Base-by-base conservation (phyloP, 2,797 vertebrate genomes). In the Peromyscus eremicus region DNA sequence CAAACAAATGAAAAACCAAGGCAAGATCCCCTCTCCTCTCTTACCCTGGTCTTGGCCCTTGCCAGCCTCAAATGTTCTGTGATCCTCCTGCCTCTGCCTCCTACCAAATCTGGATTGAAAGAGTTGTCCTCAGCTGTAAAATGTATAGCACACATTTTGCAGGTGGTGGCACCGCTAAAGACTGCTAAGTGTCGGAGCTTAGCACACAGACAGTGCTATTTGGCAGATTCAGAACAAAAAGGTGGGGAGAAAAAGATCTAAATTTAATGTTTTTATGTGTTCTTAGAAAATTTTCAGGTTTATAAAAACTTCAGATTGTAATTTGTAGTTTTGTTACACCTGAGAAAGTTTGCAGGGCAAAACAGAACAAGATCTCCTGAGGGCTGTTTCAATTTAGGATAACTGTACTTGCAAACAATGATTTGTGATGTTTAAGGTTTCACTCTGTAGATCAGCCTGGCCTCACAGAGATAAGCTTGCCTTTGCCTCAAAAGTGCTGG, bases 201-300 rank as follows among this genome's bases (percentile, higher is more conserved):
- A 25, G 49, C 71, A 64, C 23, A 62, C 71, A 66, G 49, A 57
- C 52, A 83, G 80, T 92, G 92, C 92, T 82, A 9, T 46, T 89
- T 91, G 94, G 85, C 94, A 92, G 66, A 57, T 68, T 27, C 7
- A 23, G 12, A 17, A 43, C 32, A 94, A 49, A 94, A 94, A 81
- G n/a, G 5, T 62, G 17, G 71, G 64, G 76, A 62, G 19, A 62
- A 81, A 77, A 68, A 73, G 77, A 85, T 32, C 84, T 90, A 92
- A 3, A 80, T 73, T 90, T 86, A 81, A 96, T 23, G 19, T 17
- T 62, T 43, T 97, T 97, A 40, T 96, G 14, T 92, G 37, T 96
- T 89, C 95, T 94, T 75, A 43, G 86, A 97, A 95, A 97, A 97
- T 76, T 94, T 94, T 82, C 94, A 94, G 55, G 90, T 21, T 91